Percentiles rank a stretch among this genome's conserved stretches.
These are phyloP conservation scores for Antheraea yamamai DNA, from an alignment of 2,888 invertebrate genomes.

Conservation along the genomic window DNA sequence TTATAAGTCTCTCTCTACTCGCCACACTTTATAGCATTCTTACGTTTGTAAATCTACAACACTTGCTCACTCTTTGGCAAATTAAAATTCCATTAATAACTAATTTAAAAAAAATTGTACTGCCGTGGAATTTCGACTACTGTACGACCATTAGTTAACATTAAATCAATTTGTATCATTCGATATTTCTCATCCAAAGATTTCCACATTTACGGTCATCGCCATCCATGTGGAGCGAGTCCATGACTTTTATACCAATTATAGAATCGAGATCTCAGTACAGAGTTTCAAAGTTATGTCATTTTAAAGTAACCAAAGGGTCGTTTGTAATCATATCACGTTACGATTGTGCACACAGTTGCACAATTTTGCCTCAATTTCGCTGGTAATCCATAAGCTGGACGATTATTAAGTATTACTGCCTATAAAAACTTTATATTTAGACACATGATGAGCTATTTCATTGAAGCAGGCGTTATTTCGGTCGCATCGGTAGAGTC, in stretches of 20 bases:
- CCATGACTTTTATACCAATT: conserved; percentile 4
- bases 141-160: too few relatives aligned
- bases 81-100: too few relatives aligned
- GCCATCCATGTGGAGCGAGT: background rate
- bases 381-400: background rate
- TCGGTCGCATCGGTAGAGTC: too few relatives aligned
- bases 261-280: conserved; percentile 53
- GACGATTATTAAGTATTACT: background rate
- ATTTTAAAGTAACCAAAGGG: background rate
- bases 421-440: background rate
- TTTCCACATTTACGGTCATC: background rate
- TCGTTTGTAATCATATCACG: conserved; percentile 7
- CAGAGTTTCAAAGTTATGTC: conserved; percentile 53
- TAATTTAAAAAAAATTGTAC: too few relatives aligned
- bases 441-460: too few relatives aligned
- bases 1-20: too few relatives aligned
- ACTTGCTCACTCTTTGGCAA: too few relatives aligned
- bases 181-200: background rate
- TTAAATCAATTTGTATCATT: too few relatives aligned
- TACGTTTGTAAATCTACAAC: too few relatives aligned
- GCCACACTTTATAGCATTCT: too few relatives aligned
- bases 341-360: background rate
- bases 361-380: conserved; percentile 5
- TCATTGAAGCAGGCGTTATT: too few relatives aligned
- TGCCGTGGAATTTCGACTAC: too few relatives aligned